Evolutionary conservation across 2,888 invertebrate species (phyloP).

Genomic region (Polia nebulosa): DNA sequence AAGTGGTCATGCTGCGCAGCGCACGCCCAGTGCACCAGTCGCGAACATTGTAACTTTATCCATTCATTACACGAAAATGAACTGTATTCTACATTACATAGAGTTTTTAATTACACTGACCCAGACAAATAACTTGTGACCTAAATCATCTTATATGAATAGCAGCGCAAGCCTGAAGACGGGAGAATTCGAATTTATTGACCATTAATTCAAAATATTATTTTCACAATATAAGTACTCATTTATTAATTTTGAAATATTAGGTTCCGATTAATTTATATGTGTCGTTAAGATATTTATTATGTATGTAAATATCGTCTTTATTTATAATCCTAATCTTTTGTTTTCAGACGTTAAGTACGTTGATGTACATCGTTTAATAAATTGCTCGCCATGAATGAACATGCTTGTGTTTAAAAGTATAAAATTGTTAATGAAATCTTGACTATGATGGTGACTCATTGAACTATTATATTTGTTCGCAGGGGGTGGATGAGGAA

Average conservation of each 20-base stretch:
- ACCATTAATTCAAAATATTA: conserved; percentile 91
- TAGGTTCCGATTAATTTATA: conserved; percentile 91
- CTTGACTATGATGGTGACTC: conserved; percentile 58
- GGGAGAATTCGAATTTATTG: conserved; percentile 91
- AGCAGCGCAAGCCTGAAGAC: conserved; percentile 90
- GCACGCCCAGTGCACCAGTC: conserved; percentile 82
- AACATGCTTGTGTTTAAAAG: conserved; percentile 57
- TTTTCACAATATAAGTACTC: conserved; percentile 91
- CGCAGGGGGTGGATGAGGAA: conserved; percentile 93
- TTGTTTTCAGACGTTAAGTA: conserved; percentile 84
- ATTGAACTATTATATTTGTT: conserved; percentile 64
- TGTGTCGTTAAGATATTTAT: conserved; percentile 91
- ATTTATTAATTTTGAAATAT: conserved; percentile 92
- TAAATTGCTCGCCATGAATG: conserved; percentile 72
- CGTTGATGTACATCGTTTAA: conserved; percentile 75
- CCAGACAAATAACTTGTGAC: conserved; percentile 69
- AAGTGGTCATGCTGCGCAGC: conserved; percentile 90
- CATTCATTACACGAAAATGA: conserved; percentile 76
- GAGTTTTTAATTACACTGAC: conserved; percentile 73
- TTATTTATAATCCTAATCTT: conserved; percentile 89
- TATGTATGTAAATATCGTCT: conserved; percentile 90
- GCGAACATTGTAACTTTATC: conserved; percentile 75
- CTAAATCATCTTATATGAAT: conserved; percentile 69
- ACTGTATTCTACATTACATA: conserved; percentile 78
- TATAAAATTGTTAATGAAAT: conserved; percentile 57